Conservation (phyloP, 2,888 invertebrate species). For the Myopa testacea region DNA sequence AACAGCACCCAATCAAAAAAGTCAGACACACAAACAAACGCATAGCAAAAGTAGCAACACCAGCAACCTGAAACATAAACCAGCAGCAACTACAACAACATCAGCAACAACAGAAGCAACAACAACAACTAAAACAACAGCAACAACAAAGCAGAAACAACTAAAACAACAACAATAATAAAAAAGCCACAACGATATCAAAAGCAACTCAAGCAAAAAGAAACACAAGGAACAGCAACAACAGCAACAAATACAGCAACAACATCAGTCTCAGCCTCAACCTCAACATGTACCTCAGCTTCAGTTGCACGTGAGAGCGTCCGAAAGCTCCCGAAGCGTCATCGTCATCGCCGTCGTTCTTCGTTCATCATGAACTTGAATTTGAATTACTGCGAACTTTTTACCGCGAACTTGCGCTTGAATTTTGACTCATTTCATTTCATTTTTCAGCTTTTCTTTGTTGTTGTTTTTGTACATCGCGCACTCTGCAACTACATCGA, state of each 20-base stretch:
- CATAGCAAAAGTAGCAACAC: slow-evolving; percentile 2
- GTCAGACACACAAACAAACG: not conserved
- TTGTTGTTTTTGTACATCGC: not conserved
- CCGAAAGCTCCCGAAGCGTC: not conserved
- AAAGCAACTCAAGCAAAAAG: slow-evolving; percentile 7
- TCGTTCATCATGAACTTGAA: slow-evolving; percentile 57
- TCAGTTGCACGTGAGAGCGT: slow-evolving; percentile 49
- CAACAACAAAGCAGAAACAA: slow-evolving; percentile 8
- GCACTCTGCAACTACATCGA: not conserved
- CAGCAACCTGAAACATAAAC: not conserved
- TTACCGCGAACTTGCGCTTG: slow-evolving; percentile 38
- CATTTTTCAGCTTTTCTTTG: not conserved
- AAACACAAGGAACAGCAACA: not conserved
- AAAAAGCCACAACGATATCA: slow-evolving; percentile 4
- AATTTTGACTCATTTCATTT: slow-evolving; percentile 11
- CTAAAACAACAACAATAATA: slow-evolving; percentile 1
- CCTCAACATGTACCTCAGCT: not conserved
- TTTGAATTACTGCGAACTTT: slow-evolving; percentile 56
- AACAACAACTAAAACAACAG: slow-evolving; percentile 1
- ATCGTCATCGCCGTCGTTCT: not conserved
- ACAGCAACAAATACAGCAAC: not conserved
- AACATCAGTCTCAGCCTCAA: slow-evolving; percentile 4
- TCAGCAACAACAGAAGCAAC: not conserved
- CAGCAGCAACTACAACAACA: slow-evolving; percentile 2
- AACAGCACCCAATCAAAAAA: no score